Evolutionary conservation across 2,113 vertebrate genomes (phyloP), one percentile per base, ranked within the genome.

Genomic region (Xenopus borealis): DNA sequence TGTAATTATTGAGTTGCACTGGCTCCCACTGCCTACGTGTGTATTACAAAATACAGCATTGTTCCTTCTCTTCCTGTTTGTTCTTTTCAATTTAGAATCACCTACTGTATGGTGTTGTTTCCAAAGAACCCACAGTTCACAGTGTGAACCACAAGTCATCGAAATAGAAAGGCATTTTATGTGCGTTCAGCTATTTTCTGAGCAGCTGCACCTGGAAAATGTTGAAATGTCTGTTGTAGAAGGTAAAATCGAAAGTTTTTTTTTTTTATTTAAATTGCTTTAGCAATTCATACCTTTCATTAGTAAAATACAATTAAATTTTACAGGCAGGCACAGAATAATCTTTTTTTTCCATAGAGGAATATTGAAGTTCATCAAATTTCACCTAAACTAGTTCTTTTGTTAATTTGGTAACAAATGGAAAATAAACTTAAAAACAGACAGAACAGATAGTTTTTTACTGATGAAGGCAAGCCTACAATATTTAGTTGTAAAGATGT

Each of bases 91-190:
- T 23, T 12, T 4, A 53, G 46, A 69, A 63, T 47, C 47, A 53
- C 73, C 73, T 76, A 66, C 73, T 23, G 58, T 44, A 46, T 23
- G 52, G 23, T 20, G 33, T 8, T 19, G 12, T 55, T 69, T 44
- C 27, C 47, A 69, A 50, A 63, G 50, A 76, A 68, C 1, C 57
- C 45, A 16, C 44, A 66, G 16, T 66, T 46, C 59, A 44, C 52
- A 63, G 58, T 69, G 66, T 75, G 73, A 62, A 69, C 61, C 58
- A 55, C 58, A 63, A 58, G 66, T 69, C 73, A 76, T 53, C 61
- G 40, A 61, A 63, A 23, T 14, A 4, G 20, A 72, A 55, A 72
- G 52, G 27, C 10, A n/a, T 47, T 10, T 19, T 20, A 9, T 11
- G 19, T 23, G 16, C 27, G 62, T 63, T 53, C 8, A 33, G 52